Conservation (phyloP, 2,113 vertebrate genomes). For the Varanus komodoensis region DNA sequence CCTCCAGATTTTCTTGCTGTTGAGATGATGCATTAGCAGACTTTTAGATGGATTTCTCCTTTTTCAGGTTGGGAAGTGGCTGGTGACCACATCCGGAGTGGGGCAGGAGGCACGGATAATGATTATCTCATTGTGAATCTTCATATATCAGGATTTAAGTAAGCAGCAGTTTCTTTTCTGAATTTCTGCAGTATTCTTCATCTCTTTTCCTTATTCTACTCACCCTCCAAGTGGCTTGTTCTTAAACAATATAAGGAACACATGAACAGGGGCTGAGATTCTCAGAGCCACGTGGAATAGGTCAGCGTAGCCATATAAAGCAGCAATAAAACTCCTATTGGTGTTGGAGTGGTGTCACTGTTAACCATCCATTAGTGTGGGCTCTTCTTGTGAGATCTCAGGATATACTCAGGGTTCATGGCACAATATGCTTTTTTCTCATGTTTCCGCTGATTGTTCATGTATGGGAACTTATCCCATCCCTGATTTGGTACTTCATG, state of each 20-base stretch:
- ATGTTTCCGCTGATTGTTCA: not conserved
- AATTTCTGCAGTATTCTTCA: constrained; percentile 3
- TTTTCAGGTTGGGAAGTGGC: constrained; percentile 94
- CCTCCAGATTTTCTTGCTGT: not conserved
- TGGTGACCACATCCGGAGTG: constrained; percentile 92
- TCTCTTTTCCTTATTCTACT: not conserved
- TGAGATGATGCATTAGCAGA: not conserved
- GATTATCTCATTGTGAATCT: constrained; percentile 97
- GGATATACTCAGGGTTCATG: not conserved
- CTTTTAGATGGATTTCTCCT: not conserved
- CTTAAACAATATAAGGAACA: not conserved
- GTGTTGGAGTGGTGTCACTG: not conserved
- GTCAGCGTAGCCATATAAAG: not conserved
- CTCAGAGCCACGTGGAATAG: not conserved
- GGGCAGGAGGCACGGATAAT: constrained; percentile 92
- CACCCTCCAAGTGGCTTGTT: not conserved
- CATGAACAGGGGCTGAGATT: not conserved
- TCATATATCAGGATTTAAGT: constrained; percentile 96
- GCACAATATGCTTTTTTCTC: not conserved
- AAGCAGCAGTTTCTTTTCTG: constrained; percentile 60
- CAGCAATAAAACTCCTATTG: not conserved
- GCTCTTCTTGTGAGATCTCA: not conserved
- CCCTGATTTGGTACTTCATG: too few relatives aligned
- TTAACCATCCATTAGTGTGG: too few relatives aligned
- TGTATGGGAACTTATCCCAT: not conserved